phyloP scores from a whole-genome alignment of 2,113 vertebrate species.

The Anthoscopus minutus region DNA sequence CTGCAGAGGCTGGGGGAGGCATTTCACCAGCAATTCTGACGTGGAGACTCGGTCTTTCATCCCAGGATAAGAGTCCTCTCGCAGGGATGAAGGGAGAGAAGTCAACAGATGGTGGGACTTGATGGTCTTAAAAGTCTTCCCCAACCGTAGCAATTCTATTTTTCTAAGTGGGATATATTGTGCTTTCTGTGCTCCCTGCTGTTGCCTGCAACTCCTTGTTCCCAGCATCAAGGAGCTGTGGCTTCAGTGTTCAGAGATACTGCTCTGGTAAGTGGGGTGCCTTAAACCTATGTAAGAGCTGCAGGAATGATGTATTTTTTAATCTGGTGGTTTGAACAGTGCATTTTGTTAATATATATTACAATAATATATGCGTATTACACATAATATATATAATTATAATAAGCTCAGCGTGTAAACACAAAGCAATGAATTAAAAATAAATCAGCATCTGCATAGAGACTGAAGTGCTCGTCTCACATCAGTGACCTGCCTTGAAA shows the following conservation, averaged over 20 bases:
- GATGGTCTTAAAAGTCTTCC: not conserved
- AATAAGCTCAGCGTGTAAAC: not conserved
- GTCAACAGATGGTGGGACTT: not conserved
- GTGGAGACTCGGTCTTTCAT: not conserved
- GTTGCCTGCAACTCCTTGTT: not conserved
- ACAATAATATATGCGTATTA: not conserved
- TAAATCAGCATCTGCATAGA: not conserved
- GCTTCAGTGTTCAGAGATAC: not conserved
- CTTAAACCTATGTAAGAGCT: not conserved
- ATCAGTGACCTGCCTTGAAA: not conserved
- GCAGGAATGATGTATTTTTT: not conserved
- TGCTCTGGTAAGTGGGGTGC: not conserved
- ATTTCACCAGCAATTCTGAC: fast-evolving
- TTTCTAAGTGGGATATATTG: not conserved
- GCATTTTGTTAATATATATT: not conserved
- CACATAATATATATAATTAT: not conserved
- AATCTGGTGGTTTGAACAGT: not conserved
- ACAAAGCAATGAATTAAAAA: not conserved
- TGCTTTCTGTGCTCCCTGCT: not conserved
- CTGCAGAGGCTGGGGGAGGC: not conserved
- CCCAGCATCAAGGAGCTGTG: not conserved
- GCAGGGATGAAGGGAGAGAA: not conserved
- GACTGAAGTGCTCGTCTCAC: not conserved
- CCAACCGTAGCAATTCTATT: not conserved
- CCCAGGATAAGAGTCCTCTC: not conserved